These are phyloP conservation scores for Pachypanchax playfairii DNA, from an alignment of 2,113 vertebrate genomes.

Conservation along the genomic window DNA sequence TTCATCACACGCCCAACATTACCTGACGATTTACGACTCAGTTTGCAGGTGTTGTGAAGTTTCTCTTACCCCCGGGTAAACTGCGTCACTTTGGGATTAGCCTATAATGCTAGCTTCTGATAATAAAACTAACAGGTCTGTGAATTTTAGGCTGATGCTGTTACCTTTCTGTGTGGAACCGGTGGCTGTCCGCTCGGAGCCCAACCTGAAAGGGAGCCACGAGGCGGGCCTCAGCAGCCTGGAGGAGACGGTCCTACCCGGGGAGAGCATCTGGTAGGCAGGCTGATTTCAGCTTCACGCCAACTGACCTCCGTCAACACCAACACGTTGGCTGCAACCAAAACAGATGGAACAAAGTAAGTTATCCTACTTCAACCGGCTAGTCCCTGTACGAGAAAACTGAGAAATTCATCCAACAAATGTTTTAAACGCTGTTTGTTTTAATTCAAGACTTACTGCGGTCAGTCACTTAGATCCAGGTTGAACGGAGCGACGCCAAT, in stretches of 20 bases:
- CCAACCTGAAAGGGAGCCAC: conserved; percentile 24
- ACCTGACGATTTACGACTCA: not conserved
- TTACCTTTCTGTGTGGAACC: conserved; percentile 53
- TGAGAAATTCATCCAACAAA: too few relatives aligned
- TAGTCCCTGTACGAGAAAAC: not conserved
- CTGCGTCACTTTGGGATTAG: conserved; percentile 64
- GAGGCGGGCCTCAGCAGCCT: conserved; percentile 44
- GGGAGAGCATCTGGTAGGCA: conserved; percentile 53
- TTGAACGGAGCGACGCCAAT: fast-evolving
- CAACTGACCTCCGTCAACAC: conserved; percentile 24
- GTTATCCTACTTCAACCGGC: not conserved
- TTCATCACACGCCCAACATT: not conserved
- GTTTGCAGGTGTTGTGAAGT: not conserved
- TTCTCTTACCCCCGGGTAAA: conserved; percentile 14
- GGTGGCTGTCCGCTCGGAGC: conserved; percentile 29
- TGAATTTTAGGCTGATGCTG: not conserved
- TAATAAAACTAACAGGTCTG: not conserved
- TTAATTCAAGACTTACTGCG: not conserved
- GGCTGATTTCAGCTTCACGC: conserved; percentile 19
- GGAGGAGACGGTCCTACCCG: conserved; percentile 46
- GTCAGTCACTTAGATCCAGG: not conserved
- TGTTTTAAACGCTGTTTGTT: not conserved
- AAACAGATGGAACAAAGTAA: not conserved
- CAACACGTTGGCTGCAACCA: not conserved
- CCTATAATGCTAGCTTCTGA: conserved; percentile 27